These are phyloP conservation scores for Drosophila obscura DNA, from an alignment of 1,140 invertebrate species.

Conservation along the genomic window DNA sequence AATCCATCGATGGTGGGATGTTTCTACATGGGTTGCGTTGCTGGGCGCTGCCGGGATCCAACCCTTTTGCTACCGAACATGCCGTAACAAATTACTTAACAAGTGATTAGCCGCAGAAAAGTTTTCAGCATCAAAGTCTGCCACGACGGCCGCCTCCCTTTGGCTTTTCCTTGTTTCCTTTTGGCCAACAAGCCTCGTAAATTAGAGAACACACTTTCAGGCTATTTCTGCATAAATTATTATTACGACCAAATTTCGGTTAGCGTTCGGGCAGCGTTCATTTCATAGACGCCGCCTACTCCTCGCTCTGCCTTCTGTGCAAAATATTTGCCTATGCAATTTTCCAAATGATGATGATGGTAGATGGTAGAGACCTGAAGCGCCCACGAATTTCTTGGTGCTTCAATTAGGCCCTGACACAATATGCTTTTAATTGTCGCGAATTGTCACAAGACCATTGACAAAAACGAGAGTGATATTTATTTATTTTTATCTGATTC, in stretches of 20 bases:
- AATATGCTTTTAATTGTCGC: constrained; percentile 18
- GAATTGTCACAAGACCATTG: neutral
- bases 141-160: neutral
- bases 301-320: neutral
- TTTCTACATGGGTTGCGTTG: neutral
- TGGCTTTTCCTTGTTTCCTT: neutral
- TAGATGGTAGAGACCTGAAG: constrained; percentile 29
- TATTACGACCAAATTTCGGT: constrained; percentile 29
- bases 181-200: neutral
- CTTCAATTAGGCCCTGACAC: constrained; percentile 30
- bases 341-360: constrained; percentile 15
- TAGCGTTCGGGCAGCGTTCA: constrained; percentile 3
- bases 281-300: neutral
- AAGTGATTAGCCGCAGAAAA: constrained; percentile 64
- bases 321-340: constrained; percentile 39
- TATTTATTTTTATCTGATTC: constrained; percentile 10
- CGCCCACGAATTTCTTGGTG: constrained; percentile 13
- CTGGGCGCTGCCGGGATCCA: neutral
- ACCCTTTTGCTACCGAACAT: constrained; percentile 13
- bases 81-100: constrained; percentile 63
- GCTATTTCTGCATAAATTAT: constrained; percentile 60
- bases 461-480: neutral
- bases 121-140: constrained; percentile 55
- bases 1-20: neutral
- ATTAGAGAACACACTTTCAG: constrained; percentile 33